Evolutionary conservation across 2,888 invertebrate genomes (phyloP).

Genomic region (Rhodophaea formosa): DNA sequence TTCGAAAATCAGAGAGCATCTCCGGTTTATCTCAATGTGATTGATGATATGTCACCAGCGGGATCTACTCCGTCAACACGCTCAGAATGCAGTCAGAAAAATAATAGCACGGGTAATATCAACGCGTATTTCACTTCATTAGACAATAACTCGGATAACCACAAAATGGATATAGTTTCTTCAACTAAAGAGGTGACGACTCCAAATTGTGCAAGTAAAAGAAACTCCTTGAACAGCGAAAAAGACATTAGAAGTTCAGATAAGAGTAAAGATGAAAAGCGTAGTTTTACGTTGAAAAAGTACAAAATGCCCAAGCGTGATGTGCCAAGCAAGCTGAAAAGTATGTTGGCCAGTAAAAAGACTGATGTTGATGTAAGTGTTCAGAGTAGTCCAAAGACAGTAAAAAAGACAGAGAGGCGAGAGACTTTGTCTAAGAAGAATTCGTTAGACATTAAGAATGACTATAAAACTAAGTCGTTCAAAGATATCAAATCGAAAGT

Average conservation of each 20-base stretch:
- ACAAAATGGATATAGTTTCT: constrained; percentile 45
- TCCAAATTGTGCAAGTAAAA: constrained; percentile 66
- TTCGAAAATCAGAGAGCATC: constrained; percentile 85
- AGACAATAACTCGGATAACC: constrained; percentile 50
- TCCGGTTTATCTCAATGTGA: constrained; percentile 78
- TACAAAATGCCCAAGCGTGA: constrained; percentile 90
- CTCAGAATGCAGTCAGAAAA: constrained; percentile 76
- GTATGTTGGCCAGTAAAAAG: constrained; percentile 83
- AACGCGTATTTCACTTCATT: constrained; percentile 54
- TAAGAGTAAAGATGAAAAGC: constrained; percentile 78
- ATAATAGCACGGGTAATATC: constrained; percentile 55
- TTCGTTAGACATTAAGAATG: constrained; percentile 87
- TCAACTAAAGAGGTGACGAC: constrained; percentile 55
- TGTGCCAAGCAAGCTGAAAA: constrained; percentile 88
- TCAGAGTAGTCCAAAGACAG: constrained; percentile 81
- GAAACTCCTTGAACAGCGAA: constrained; percentile 70
- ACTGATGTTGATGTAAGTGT: constrained; percentile 75
- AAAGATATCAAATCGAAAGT: constrained; percentile 95
- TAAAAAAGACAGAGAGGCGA: constrained; percentile 86
- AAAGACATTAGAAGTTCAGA: constrained; percentile 60
- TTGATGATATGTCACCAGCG: constrained; percentile 87
- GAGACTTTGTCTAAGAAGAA: constrained; percentile 79
- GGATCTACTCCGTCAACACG: constrained; percentile 79
- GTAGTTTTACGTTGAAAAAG: constrained; percentile 82
- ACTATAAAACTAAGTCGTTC: constrained; percentile 86